phyloP scores from a whole-genome alignment of 2,888 invertebrate species.

The Pecten maximus region DNA sequence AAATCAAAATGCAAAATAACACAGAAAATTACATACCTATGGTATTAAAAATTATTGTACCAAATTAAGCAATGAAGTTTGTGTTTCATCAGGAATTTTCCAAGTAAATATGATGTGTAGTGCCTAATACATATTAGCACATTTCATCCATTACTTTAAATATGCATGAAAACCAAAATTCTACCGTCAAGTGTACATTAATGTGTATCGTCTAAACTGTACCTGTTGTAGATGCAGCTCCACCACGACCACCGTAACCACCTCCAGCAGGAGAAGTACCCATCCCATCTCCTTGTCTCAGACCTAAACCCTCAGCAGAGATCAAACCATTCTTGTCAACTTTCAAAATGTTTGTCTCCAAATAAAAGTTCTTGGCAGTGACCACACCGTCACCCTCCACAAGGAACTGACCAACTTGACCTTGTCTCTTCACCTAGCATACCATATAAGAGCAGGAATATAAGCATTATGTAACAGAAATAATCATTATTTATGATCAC shows the following conservation, averaged over 20 bases:
- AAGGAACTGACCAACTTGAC: constrained; percentile 57
- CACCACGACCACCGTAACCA: constrained; percentile 69
- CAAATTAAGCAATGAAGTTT: no score
- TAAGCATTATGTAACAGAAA: neutral
- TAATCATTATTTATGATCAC: no score
- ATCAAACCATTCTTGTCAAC: constrained; percentile 66
- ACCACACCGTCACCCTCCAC: constrained; percentile 68
- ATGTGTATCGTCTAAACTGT: neutral
- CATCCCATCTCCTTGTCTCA: constrained; percentile 60
- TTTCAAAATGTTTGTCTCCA: constrained; percentile 61
- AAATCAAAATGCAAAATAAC: no score
- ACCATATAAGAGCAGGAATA: neutral
- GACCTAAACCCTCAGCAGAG: constrained; percentile 61
- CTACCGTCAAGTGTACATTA: no score
- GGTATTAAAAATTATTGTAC: no score
- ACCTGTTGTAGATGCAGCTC: constrained; percentile 52
- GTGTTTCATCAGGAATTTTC: no score
- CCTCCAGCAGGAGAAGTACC: constrained; percentile 62
- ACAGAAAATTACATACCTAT: no score
- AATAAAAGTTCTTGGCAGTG: constrained; percentile 58
- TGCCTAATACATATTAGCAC: no score
- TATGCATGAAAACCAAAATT: no score
- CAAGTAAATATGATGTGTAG: no score
- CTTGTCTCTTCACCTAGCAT: constrained; percentile 53
- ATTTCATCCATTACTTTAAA: no score